phyloP scores from a whole-genome alignment of 2,113 vertebrate species.

The Tachycineta bicolor region DNA sequence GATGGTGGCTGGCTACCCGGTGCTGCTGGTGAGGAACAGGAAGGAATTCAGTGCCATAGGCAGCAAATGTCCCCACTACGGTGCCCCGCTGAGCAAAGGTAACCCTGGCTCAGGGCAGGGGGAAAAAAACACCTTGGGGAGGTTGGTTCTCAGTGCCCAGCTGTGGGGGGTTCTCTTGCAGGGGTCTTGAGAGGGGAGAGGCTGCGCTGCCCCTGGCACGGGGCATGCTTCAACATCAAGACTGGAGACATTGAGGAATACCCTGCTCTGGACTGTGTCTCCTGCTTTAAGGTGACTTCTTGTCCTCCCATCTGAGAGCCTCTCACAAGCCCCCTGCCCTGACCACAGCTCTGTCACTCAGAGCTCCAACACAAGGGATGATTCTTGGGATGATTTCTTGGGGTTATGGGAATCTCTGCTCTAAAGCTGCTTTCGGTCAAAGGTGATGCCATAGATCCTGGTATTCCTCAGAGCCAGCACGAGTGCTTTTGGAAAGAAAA shows the following conservation, averaged over 20 bases:
- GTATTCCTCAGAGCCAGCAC: not conserved
- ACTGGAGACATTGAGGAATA: slow-evolving; percentile 91
- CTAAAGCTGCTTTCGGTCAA: not conserved
- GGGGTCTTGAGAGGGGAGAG: slow-evolving; percentile 78
- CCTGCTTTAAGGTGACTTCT: slow-evolving; percentile 63
- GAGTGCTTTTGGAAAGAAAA: not conserved
- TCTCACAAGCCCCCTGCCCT: not conserved
- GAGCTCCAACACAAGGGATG: not conserved
- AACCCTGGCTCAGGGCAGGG: not conserved
- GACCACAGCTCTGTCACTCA: not conserved
- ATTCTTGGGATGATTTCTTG: not conserved
- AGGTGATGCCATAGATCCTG: not conserved
- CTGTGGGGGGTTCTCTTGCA: not conserved
- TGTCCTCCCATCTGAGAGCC: not conserved
- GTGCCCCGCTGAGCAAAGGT: slow-evolving; percentile 85
- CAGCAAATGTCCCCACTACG: slow-evolving; percentile 83
- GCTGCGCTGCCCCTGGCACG: slow-evolving; percentile 87
- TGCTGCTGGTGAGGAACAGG: slow-evolving; percentile 79
- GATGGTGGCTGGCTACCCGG: slow-evolving; percentile 69
- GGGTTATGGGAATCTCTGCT: not conserved
- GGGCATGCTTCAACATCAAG: slow-evolving; percentile 84
- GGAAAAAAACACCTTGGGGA: fast-evolving
- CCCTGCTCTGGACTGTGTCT: slow-evolving; percentile 83
- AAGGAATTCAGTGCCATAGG: slow-evolving; percentile 83
- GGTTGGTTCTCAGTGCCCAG: not conserved